phyloP scores from a whole-genome alignment of 2,113 vertebrate species.

The Pomatorhinus ruficollis region DNA sequence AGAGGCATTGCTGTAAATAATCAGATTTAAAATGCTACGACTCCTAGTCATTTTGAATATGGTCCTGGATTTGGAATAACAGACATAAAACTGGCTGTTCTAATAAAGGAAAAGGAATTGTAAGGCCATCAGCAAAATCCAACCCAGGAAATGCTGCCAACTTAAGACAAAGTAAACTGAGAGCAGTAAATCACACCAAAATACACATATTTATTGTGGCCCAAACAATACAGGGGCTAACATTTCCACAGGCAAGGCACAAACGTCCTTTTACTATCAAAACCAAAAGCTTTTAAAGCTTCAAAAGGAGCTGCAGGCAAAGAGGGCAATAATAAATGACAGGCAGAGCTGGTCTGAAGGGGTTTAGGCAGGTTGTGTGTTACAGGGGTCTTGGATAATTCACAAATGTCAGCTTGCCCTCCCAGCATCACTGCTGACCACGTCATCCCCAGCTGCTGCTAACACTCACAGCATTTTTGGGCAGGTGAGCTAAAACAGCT shows the following conservation, averaged over 20 bases:
- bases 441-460: background rate
- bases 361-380: background rate
- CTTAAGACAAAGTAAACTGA: slow-evolving; percentile 53
- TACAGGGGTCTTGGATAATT: background rate
- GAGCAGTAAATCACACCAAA: slow-evolving; percentile 57
- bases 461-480: background rate
- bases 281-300: slow-evolving; percentile 56
- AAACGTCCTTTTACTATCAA: slow-evolving; percentile 45
- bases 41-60: slow-evolving; percentile 38
- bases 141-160: slow-evolving; percentile 44
- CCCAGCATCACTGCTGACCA: background rate
- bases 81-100: slow-evolving; percentile 21
- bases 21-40: slow-evolving; percentile 21
- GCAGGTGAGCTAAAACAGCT: background rate
- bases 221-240: slow-evolving; percentile 22
- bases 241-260: slow-evolving; percentile 37
- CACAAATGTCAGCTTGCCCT: background rate
- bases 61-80: slow-evolving; percentile 33
- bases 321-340: slow-evolving; percentile 5
- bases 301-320: slow-evolving; percentile 34
- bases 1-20: slow-evolving; percentile 56
- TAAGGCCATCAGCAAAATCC: slow-evolving; percentile 53
- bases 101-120: slow-evolving; percentile 15
- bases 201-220: slow-evolving; percentile 44
- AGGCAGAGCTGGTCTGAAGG: background rate